phyloP scores from a whole-genome alignment of 2,888 invertebrate genomes.

The Lamellibrachia columna region DNA sequence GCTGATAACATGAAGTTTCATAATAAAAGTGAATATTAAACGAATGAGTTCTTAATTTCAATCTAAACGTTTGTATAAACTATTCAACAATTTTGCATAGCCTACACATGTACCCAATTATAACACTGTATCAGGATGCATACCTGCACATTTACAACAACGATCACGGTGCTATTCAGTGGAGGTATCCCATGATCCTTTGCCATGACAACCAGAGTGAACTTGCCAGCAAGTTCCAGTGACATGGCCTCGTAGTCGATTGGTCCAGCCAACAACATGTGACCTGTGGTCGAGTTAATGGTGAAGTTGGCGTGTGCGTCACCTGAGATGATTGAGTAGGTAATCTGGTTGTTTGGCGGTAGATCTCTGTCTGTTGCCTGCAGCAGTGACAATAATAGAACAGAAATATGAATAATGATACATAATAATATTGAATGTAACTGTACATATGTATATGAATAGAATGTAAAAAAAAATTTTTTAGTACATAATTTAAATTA shows the following conservation, averaged over 20 bases:
- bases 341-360: constrained; percentile 53
- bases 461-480: no score
- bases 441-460: not conserved
- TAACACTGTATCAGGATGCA: constrained; percentile 42
- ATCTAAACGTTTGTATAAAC: not conserved
- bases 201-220: constrained; percentile 45
- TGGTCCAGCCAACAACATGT: constrained; percentile 51
- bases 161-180: constrained; percentile 49
- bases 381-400: not conserved
- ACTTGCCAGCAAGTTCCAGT: constrained; percentile 44
- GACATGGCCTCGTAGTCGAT: constrained; percentile 58
- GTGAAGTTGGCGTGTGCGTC: constrained; percentile 66
- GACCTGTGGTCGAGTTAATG: constrained; percentile 76
- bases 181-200: constrained; percentile 55
- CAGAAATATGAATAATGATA: not conserved
- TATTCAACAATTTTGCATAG: not conserved
- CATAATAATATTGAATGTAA: not conserved
- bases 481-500: no score
- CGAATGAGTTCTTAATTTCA: not conserved
- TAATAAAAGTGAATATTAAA: not conserved
- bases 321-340: constrained; percentile 49
- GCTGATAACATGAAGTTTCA: no score
- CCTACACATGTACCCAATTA: no score
- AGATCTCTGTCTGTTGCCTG: constrained; percentile 82
- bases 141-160: constrained; percentile 73